Conservation (phyloP, 2,888 invertebrate species). For the Eumacrocentrus americanus region DNA sequence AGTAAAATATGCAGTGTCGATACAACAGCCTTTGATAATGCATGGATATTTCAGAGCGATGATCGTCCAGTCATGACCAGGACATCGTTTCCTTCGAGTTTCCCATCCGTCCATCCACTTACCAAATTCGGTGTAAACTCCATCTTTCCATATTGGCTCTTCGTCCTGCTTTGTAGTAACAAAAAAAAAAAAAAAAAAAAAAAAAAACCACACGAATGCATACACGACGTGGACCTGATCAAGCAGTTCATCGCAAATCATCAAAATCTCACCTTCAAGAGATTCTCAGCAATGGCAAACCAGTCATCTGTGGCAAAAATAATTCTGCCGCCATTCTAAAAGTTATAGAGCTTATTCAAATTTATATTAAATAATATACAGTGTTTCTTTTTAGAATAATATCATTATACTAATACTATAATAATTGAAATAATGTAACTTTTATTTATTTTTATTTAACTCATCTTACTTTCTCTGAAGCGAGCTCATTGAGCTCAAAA, state of each 20-base stretch:
- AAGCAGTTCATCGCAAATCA: background rate
- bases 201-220: slow-evolving; percentile 7
- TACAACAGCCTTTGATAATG: slow-evolving; percentile 63
- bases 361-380: background rate
- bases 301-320: slow-evolving; percentile 71
- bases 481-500: slow-evolving; percentile 62
- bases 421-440: background rate
- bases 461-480: slow-evolving; percentile 61
- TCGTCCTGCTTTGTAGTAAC: slow-evolving; percentile 51
- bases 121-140: slow-evolving; percentile 68
- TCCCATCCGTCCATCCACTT: slow-evolving; percentile 78
- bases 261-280: slow-evolving; percentile 58
- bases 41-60: slow-evolving; percentile 66
- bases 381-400: background rate
- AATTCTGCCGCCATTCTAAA: slow-evolving; percentile 67
- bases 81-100: slow-evolving; percentile 67
- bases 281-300: slow-evolving; percentile 69
- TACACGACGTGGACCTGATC: background rate
- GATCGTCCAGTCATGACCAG: slow-evolving; percentile 71
- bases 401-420: background rate
- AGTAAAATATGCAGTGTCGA: slow-evolving; percentile 71
- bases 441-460: slow-evolving; percentile 9
- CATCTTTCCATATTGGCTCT: slow-evolving; percentile 66
- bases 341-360: slow-evolving; percentile 22
- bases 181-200: background rate